phyloP scores from a whole-genome alignment of 2,797 vertebrate species.

The Linurgus olivaceus region DNA sequence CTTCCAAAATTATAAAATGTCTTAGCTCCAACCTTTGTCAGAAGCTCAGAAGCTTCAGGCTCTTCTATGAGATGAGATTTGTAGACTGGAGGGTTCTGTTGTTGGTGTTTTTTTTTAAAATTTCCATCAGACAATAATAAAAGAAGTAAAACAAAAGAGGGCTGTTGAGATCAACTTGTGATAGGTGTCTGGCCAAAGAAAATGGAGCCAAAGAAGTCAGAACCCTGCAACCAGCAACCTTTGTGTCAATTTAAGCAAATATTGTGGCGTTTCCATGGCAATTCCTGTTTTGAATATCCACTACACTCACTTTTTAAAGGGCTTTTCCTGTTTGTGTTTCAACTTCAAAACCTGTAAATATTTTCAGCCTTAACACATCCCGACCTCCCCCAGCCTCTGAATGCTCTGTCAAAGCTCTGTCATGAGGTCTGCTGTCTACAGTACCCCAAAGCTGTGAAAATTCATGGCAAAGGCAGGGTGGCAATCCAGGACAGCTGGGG shows the following conservation, averaged over 20 bases:
- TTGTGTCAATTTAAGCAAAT: slow-evolving; percentile 86
- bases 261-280: slow-evolving; percentile 85
- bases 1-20: not conserved
- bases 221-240: slow-evolving; percentile 77
- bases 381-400: not conserved
- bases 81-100: not conserved
- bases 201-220: slow-evolving; percentile 70
- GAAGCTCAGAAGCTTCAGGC: not conserved
- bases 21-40: not conserved
- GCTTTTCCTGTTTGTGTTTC: slow-evolving; percentile 84
- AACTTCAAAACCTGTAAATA: slow-evolving; percentile 82
- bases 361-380: slow-evolving; percentile 75
- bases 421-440: not conserved
- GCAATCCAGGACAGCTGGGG: not conserved
- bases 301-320: slow-evolving; percentile 79
- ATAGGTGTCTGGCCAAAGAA: slow-evolving; percentile 72
- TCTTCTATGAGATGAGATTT: not conserved
- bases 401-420: not conserved
- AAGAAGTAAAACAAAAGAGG: slow-evolving; percentile 39
- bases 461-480: not conserved
- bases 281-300: slow-evolving; percentile 84
- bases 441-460: not conserved
- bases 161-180: slow-evolving; percentile 51
- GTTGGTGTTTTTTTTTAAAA: not conserved
- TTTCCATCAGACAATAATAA: slow-evolving; percentile 46